Base-by-base conservation (phyloP, 2,888 invertebrate genomes). In the Gastracanthus pulcherrimus region DNA sequence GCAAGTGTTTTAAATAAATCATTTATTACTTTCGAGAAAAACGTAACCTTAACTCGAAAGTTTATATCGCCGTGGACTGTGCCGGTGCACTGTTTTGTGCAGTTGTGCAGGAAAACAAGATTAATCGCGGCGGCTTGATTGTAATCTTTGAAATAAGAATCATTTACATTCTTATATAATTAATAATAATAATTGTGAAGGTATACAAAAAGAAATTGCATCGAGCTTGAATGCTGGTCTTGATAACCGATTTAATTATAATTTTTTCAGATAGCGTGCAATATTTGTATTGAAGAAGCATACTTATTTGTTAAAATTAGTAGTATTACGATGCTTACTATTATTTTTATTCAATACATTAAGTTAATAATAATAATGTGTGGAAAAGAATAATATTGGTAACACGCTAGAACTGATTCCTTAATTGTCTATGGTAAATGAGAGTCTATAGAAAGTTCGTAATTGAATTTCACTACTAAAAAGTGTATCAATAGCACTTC, bases 1-100 rank as follows among this genome's bases (percentile, higher is more conserved):
- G 58, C 75, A 75, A 82, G 71, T 79, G 70, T 71, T 79, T 82
- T 76, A 69, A 58, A 78, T 76, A 79, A 82, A 82, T 82, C 78
- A 78, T 82, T 78, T 76, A 66, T 81, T 81, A 67, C 62, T 76
- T 66, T 31, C 29, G 41, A 70, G 62, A 75, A 78, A 75, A 80
- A 60, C 19, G 48, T 51, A 71, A 60, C 60, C 55, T 72, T 51
- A 45, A 55, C 31, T 71, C 38, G 71, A 66, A 71, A 71, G 55
- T 51, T 80, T 64, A 6, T 16, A 64, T 60, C 16, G 2, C n/a
- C 6, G 51, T 1, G 19, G 5, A 19, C n/a, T 0, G 55, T 34
- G 55, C 58, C 16, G 78, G 55, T 55, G 62, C 74, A 60, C 74
- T 31, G 74, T 80, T 80, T 75, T 75, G 31, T 64, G 41, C 66